phyloP scores from a whole-genome alignment of 1,140 invertebrate genomes.

The Brachionus manjavacas region DNA sequence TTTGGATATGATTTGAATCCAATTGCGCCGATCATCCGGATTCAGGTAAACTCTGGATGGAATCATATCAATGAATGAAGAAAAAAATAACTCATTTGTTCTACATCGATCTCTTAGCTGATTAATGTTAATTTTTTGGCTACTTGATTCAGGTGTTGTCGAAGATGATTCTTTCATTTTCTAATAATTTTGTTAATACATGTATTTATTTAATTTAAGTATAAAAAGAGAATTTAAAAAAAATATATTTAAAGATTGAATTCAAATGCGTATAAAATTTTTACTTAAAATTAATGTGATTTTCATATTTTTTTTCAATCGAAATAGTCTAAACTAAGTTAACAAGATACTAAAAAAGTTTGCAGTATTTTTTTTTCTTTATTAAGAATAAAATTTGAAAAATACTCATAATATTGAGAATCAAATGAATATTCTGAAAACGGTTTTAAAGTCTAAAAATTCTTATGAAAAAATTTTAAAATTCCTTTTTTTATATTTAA shows the following conservation, averaged over 20 bases:
- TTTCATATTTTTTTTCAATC: neutral
- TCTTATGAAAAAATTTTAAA: no score
- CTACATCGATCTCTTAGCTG: slow-evolving; percentile 19
- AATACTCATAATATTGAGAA: no score
- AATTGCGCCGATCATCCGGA: slow-evolving; percentile 16
- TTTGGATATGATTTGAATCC: slow-evolving; percentile 1
- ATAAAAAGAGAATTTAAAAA: neutral
- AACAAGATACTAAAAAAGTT: neutral
- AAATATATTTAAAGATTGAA: neutral
- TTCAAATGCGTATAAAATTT: neutral
- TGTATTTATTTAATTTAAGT: neutral
- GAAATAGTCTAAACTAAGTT: neutral
- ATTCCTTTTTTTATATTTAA: no score
- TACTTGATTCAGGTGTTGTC: neutral
- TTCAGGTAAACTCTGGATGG: slow-evolving; percentile 32
- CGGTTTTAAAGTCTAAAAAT: no score
- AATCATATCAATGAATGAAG: slow-evolving; percentile 20
- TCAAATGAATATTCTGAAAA: no score
- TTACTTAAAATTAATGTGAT: neutral
- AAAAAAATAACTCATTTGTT: slow-evolving; percentile 16
- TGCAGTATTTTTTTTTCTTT: no score
- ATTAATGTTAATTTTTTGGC: neutral
- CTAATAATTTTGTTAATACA: neutral
- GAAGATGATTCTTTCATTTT: slow-evolving; percentile 2
- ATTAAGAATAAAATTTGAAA: neutral